Evolutionary conservation across 2,888 invertebrate species (phyloP).

Genomic region (Willowsia nigromaculata): DNA sequence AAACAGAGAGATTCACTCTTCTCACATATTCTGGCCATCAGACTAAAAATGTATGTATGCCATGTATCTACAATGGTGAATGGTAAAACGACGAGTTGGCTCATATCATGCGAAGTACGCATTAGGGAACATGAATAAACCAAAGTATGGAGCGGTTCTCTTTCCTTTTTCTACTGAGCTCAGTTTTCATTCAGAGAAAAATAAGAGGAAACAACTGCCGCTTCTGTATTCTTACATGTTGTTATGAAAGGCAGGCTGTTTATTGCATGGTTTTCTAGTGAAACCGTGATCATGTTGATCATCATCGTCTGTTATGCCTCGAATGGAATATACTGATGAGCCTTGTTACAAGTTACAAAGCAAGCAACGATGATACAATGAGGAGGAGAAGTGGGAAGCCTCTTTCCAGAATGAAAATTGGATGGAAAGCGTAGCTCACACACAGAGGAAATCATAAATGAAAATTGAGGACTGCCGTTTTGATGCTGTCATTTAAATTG

Average conservation of each 20-base stretch:
- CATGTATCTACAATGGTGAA: no score
- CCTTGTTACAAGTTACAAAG: neutral
- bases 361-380: no score
- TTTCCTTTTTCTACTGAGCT: neutral
- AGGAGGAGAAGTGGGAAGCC: no score
- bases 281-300: neutral
- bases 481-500: neutral
- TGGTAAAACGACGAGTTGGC: no score
- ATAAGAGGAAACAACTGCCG: no score
- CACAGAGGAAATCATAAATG: slow-evolving; percentile 32
- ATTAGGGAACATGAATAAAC: slow-evolving; percentile 46
- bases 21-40: no score
- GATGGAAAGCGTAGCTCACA: neutral
- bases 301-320: neutral
- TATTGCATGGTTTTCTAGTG: neutral
- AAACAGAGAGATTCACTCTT: neutral
- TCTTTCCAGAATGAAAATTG: neutral
- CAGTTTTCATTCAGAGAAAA: slow-evolving; percentile 46
- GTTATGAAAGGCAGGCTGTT: no score
- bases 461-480: neutral
- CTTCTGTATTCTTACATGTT: no score
- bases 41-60: no score
- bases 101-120: slow-evolving; percentile 54
- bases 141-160: neutral
- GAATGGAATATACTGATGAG: neutral